Conservation (phyloP, 2,113 vertebrate genomes). For the Labeo rohita region DNA sequence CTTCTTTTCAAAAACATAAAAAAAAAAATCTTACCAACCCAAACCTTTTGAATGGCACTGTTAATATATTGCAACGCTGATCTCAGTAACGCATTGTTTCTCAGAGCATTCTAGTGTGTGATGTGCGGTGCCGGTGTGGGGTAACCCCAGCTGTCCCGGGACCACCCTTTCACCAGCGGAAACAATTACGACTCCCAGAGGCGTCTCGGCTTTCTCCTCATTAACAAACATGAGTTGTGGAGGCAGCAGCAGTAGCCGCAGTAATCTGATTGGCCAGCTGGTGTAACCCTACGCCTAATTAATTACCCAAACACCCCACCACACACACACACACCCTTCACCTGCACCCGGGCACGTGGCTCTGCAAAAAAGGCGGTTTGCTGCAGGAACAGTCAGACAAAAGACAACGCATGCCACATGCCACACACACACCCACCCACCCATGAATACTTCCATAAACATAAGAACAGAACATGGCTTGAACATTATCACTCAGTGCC, state of each 20-base stretch:
- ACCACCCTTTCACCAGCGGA: constrained; percentile 54
- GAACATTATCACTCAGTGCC: constrained; percentile 9
- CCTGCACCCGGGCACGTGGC: constrained; percentile 9
- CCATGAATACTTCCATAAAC: constrained; percentile 8
- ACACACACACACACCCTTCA: constrained; percentile 27
- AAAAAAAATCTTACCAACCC: not conserved
- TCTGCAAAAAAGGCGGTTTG: constrained; percentile 6
- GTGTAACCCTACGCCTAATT: constrained; percentile 50
- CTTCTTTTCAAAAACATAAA: not conserved
- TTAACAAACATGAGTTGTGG: constrained; percentile 56
- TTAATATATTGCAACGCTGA: not conserved
- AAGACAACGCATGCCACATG: constrained; percentile 20
- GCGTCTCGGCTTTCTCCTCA: constrained; percentile 50
- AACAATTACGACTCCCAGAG: constrained; percentile 50
- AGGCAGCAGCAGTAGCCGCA: constrained; percentile 30
- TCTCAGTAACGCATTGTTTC: not conserved
- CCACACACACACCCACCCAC: not conserved
- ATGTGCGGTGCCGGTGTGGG: not conserved
- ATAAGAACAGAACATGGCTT: not conserved
- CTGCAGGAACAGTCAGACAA: not conserved
- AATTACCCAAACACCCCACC: constrained; percentile 39
- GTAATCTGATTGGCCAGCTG: not conserved
- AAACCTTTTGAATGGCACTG: not conserved
- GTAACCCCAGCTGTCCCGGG: constrained; percentile 46
- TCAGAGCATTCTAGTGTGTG: constrained; percentile 2